Base-by-base conservation (phyloP, 2,113 vertebrate genomes). In the Lasiurus borealis region DNA sequence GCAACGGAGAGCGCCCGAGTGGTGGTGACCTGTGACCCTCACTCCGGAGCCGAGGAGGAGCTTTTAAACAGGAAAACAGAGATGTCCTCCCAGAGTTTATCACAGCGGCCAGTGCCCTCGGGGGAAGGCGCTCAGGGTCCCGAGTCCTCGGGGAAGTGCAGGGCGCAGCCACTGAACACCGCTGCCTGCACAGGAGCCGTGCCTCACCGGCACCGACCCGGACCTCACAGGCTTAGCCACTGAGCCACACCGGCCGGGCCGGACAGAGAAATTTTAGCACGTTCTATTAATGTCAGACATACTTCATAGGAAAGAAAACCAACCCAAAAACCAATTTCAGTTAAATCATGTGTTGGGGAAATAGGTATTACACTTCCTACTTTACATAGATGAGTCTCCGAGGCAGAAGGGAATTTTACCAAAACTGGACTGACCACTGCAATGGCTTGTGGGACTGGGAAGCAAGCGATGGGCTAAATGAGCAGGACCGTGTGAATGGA, bases 401-500 rank as follows among this genome's bases (percentile, higher is more conserved):
- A 66, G 68, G 34, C 66, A 59, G 36, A 88, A 88, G 73, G 66
- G 77, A 50, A 40, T 50, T 0, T 21, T 54, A 54, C 62, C 11
- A 25, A 9, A 40, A 68, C 29, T 8, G 18, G 36, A 14, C 16
- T 13, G 75, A 6, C 46, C 19, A 9, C 8, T 25, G 46, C 21
- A 48, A 1, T 19, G 90, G 57, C 29, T 31, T 18, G 4, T 4
- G 12, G 85, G 69, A 77, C 4, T 5, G 18, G 86, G 34, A 44
- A 34, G 6, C 78, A 9, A 13, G 2, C 19, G 2, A 3, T 1
- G 19, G 14, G 25, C 34, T 10, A 10, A 40, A 40, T 40, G 5
- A 4, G n/a, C n/a, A n/a, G 23, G 27, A 13, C 3, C 7, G 48
- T 62, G n/a, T 0, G 27, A 19, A 8, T 0, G 36, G 13, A 21